Evolutionary conservation across 2,797 vertebrate species (phyloP), one percentile per base, ranked within the genome.

Genomic region (Telmatherina bonti): DNA sequence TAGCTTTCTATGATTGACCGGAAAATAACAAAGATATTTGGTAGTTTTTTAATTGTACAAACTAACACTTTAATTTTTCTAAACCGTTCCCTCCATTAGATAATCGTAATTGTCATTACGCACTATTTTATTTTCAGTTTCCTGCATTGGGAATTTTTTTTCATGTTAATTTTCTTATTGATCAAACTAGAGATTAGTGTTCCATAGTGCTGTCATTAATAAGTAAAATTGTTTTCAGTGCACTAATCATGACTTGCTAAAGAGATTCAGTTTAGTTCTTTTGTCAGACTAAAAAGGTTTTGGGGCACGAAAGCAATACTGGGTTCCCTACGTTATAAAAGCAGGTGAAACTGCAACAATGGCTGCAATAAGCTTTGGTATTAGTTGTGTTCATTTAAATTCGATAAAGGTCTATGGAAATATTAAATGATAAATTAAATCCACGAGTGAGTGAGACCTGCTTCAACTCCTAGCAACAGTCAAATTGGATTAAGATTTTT

Each of bases 161-260:
- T 20, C 43, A 35, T 55, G 26, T 18, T 70, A 9, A 73, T 84
- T 8, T 61, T 20, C 78, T 78, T 72, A 79, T 85, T 74, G 22
- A 71, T 63, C 20, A 26, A 36, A 0, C 35, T 29, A 70, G 61
- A 10, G 5, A 65, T 74, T 16, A 16, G 0, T 9, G 2, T 66
- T 63, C 62, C 59, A 10, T 36, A 67, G 78, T 54, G 9, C 58
- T 22, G 22, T 69, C 53, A 82, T 87, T 15, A 77, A 76, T 81
- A 72, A 82, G 22, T 79, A 35, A 78, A 74, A 56, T 22, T 35
- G 30, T 41, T 33, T 38, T 2, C 9, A 35, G 58, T 31, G 15
- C 27, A 70, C 18, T 13, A 8, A 59, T 52, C 27, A 24, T 63
- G 26, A n/a, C 63, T 73, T 57, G 1, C 13, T 31, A 66, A 74